Percentiles rank a stretch among this genome's conserved stretches.
These are phyloP conservation scores for Diceros bicornis DNA, from an alignment of 2,797 vertebrate species.

Conservation along the genomic window DNA sequence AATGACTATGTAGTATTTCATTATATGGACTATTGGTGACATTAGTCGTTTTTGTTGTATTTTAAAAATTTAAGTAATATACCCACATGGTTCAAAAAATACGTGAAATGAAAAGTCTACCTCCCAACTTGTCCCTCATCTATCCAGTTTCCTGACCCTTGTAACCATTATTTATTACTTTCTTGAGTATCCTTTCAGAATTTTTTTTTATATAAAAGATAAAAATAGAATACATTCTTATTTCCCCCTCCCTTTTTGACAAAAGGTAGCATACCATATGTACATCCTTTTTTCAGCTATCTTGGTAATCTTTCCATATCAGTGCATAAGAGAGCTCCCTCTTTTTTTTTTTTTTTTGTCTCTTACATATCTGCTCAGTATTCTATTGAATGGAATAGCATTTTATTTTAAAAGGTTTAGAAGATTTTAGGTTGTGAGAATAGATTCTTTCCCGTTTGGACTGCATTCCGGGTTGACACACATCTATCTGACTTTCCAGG, in stretches of 20 bases:
- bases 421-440: neutral
- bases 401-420: constrained; percentile 24
- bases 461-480: neutral
- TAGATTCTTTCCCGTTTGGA: neutral
- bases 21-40: neutral
- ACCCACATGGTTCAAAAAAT: constrained; percentile 39
- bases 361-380: neutral
- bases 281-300: neutral
- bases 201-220: neutral
- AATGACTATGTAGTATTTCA: constrained; percentile 20
- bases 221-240: neutral
- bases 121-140: neutral
- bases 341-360: neutral
- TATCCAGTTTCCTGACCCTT: neutral
- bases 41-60: constrained; percentile 18
- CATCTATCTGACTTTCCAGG: neutral
- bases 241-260: neutral
- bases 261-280: neutral
- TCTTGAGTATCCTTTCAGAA: neutral
- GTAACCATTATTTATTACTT: neutral
- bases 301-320: neutral
- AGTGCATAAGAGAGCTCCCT: neutral
- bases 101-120: neutral
- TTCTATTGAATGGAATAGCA: neutral
- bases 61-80: constrained; percentile 17